Percentiles rank a stretch among this genome's conserved stretches.
Evolutionary conservation across 2,888 invertebrate genomes (phyloP).

Genomic region (Liodrosophila aerea): DNA sequence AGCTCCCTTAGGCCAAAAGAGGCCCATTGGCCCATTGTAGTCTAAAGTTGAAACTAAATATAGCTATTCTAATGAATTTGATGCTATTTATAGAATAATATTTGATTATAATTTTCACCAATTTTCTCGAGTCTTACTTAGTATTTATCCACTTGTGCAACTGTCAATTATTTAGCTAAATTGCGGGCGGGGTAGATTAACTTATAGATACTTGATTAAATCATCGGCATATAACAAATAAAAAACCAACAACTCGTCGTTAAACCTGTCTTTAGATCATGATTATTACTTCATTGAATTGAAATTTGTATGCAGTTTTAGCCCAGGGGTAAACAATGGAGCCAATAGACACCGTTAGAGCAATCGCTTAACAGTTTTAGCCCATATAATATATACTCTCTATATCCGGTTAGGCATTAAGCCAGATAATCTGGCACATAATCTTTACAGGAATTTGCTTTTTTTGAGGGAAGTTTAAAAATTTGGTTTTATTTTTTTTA

Average conservation of each 20-base stretch:
- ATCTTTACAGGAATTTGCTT: constrained; percentile 35
- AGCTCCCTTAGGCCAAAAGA: too few species aligned
- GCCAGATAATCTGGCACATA: constrained; percentile 16
- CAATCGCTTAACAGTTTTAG: constrained; percentile 7
- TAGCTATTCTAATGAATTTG: too few species aligned
- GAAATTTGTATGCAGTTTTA: constrained; percentile 13
- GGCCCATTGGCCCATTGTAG: too few species aligned
- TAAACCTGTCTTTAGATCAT: constrained; percentile 35
- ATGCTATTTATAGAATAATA: too few species aligned
- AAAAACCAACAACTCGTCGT: constrained; percentile 19
- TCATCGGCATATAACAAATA: constrained; percentile 27
- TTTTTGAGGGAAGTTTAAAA: constrained; percentile 7
- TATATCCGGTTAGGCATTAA: constrained; percentile 20
- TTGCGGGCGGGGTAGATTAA: too few species aligned
- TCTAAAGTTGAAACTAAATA: too few species aligned
- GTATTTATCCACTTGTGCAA: too few species aligned
- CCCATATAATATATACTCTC: neutral
- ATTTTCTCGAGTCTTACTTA: too few species aligned
- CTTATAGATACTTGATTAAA: constrained; percentile 19
- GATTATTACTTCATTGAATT: constrained; percentile 7
- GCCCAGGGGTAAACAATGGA: neutral
- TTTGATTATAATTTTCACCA: too few species aligned
- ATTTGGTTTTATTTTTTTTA: constrained; percentile 7
- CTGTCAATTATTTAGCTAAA: neutral
- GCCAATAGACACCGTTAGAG: constrained; percentile 7